phyloP scores from a whole-genome alignment of 1,140 invertebrate genomes.

The Phocides pigmalion region DNA sequence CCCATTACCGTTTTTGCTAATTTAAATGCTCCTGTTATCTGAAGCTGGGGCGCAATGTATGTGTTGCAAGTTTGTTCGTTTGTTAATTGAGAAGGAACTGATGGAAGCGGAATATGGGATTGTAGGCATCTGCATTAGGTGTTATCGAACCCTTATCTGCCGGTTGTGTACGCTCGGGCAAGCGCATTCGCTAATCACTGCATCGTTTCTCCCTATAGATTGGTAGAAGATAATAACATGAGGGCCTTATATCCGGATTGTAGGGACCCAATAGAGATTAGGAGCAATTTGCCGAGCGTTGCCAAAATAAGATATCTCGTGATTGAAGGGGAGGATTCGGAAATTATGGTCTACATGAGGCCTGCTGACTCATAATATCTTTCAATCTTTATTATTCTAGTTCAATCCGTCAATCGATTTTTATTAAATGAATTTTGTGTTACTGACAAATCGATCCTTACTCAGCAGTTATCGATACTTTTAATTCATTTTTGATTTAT shows the following conservation, averaged over 20 bases:
- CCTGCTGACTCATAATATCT: slow-evolving; percentile 6
- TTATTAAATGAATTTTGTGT: not conserved
- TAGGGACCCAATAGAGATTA: slow-evolving; percentile 56
- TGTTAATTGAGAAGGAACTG: slow-evolving; percentile 38
- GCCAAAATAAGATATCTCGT: slow-evolving; percentile 58
- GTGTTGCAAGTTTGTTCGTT: slow-evolving; percentile 31
- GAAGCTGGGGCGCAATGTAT: slow-evolving; percentile 26
- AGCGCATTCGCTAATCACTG: slow-evolving; percentile 64
- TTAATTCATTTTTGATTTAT: not conserved
- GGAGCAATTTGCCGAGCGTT: slow-evolving; percentile 66
- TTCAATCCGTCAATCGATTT: too few species aligned
- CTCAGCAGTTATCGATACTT: not conserved
- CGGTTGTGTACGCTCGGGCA: slow-evolving; percentile 53
- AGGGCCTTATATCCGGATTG: slow-evolving; percentile 65
- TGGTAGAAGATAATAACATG: slow-evolving; percentile 59
- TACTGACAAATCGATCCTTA: not conserved
- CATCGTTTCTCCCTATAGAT: slow-evolving; percentile 62
- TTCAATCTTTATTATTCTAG: not conserved
- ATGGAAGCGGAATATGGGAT: slow-evolving; percentile 26
- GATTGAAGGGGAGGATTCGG: slow-evolving; percentile 34
- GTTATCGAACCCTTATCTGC: slow-evolving; percentile 62
- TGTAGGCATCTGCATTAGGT: slow-evolving; percentile 54
- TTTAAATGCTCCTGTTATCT: slow-evolving; percentile 44
- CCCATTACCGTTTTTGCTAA: slow-evolving; percentile 53
- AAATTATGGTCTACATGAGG: slow-evolving; percentile 16